Evolutionary conservation across 2,797 vertebrate genomes (phyloP).

Genomic region (Neosilurus hyrtlii): DNA sequence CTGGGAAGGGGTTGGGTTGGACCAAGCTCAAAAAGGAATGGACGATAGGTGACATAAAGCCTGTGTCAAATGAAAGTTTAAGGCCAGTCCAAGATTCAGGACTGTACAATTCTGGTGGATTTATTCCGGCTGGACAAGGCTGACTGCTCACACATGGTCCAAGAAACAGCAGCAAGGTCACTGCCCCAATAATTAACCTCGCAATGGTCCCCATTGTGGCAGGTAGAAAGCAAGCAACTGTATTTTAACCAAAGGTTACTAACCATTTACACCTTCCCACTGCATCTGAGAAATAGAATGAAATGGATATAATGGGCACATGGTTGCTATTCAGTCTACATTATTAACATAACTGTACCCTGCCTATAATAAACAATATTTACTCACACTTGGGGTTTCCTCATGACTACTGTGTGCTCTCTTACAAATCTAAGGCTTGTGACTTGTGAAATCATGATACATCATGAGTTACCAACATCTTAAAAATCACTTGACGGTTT

Average conservation of each 20-base stretch:
- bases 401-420: neutral
- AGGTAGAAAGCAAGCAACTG: neutral
- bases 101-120: conserved; percentile 27
- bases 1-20: conserved; percentile 78
- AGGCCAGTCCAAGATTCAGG: conserved; percentile 54
- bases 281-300: conserved; percentile 27
- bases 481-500: neutral
- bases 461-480: neutral
- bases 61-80: conserved; percentile 1
- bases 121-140: conserved; percentile 51
- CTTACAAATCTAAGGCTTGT: neutral
- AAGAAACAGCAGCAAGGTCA: conserved; percentile 53
- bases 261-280: neutral
- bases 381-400: neutral
- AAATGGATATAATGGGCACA: neutral
- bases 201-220: conserved; percentile 28
- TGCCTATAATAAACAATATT: neutral
- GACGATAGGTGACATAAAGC: conserved; percentile 69
- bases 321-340: neutral
- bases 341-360: neutral
- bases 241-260: conserved; percentile 53
- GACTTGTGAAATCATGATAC: neutral
- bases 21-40: conserved; percentile 78
- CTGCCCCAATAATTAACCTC: conserved; percentile 43
- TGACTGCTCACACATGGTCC: conserved; percentile 46